Evolutionary conservation across 2,888 invertebrate species (phyloP).

Genomic region (Leptura quadrifasciata): DNA sequence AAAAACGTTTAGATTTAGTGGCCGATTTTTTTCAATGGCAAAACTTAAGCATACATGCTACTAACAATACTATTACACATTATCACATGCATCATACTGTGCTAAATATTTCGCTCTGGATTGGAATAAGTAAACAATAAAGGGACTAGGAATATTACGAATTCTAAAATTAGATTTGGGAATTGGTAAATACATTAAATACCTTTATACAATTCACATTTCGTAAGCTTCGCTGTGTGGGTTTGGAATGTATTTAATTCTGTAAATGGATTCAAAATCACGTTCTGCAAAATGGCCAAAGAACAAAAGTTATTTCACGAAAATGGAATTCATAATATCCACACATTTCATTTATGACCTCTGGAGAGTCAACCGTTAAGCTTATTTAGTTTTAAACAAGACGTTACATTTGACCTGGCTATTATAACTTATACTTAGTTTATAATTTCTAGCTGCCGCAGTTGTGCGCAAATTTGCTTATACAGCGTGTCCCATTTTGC

Average conservation of each 20-base stretch:
- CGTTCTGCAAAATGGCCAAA: conserved; percentile 1
- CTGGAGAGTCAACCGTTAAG: conserved; percentile 41
- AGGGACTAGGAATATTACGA: neutral
- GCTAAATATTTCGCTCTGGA: neutral
- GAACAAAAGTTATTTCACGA: neutral
- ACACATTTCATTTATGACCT: conserved; percentile 18
- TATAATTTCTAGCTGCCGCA: neutral
- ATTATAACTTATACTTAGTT: too few species aligned
- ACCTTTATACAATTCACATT: neutral
- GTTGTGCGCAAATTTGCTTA: too few species aligned
- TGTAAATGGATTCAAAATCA: neutral
- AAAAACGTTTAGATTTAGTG: too few species aligned
- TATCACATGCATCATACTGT: neutral
- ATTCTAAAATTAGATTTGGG: neutral
- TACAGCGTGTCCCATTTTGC: too few species aligned
- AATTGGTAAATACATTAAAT: conserved; percentile 3
- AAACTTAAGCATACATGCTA: too few species aligned
- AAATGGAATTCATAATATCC: conserved; percentile 14
- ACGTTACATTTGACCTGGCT: too few species aligned
- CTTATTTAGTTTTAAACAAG: conserved; percentile 37
- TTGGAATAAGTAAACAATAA: neutral
- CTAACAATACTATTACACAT: too few species aligned
- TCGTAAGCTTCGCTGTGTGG: neutral
- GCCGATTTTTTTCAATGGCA: too few species aligned
- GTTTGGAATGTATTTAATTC: neutral